Evolutionary conservation across 2,888 invertebrate genomes (phyloP).

Genomic region (Drosophila atripex): DNA sequence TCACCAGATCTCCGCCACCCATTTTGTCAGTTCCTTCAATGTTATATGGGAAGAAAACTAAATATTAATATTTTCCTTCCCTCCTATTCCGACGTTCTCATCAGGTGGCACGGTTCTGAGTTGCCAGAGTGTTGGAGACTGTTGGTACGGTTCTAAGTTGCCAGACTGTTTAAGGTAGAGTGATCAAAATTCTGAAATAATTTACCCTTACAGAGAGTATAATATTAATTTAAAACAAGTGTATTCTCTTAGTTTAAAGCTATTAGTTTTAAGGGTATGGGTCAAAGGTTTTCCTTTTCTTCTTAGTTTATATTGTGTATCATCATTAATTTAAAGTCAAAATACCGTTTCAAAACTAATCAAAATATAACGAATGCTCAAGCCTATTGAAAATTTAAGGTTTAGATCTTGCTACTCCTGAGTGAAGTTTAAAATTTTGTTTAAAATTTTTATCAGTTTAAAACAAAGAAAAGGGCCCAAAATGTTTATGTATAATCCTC

Average conservation of each 20-base stretch:
- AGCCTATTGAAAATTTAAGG: background rate
- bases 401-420: background rate
- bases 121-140: slow-evolving; percentile 7
- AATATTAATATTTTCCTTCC: slow-evolving; percentile 30
- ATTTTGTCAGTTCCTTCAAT: slow-evolving; percentile 45
- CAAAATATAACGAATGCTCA: background rate
- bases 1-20: slow-evolving; percentile 82
- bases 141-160: background rate
- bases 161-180: background rate
- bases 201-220: too few relatives aligned
- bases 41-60: slow-evolving; percentile 7
- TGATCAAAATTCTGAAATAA: background rate
- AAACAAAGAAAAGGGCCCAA: too few relatives aligned
- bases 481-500: too few relatives aligned
- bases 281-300: too few relatives aligned
- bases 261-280: too few relatives aligned
- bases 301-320: too few relatives aligned
- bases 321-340: too few relatives aligned
- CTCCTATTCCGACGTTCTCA: slow-evolving; percentile 22
- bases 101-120: slow-evolving; percentile 2
- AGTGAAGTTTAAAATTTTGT: background rate
- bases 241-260: too few relatives aligned
- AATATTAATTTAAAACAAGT: too few relatives aligned
- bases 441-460: too few relatives aligned
- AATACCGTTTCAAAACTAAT: background rate